Conservation (phyloP, 2,888 invertebrate species). For the Drosophila prostipennis region DNA sequence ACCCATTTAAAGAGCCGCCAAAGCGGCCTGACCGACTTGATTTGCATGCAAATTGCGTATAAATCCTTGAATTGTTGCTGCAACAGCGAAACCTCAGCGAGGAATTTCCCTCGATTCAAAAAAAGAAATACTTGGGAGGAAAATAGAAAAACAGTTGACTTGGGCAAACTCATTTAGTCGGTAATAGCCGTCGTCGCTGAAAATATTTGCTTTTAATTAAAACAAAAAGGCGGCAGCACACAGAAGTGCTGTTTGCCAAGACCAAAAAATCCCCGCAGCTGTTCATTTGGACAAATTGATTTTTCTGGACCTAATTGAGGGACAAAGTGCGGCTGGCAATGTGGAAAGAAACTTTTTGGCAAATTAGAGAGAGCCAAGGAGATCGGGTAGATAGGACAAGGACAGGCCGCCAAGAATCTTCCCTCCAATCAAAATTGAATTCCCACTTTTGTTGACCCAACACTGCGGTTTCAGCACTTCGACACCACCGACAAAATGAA, state of each 20-base stretch:
- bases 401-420: slow-evolving; percentile 16
- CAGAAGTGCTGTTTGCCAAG: slow-evolving; percentile 10
- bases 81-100: neutral
- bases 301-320: slow-evolving; percentile 22
- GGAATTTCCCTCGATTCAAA: slow-evolving; percentile 11
- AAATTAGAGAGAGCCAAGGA: slow-evolving; percentile 5
- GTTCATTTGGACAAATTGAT: slow-evolving; percentile 22
- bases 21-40: slow-evolving; percentile 34
- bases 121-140: neutral
- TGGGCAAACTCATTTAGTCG: slow-evolving; percentile 29
- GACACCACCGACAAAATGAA: slow-evolving; percentile 10
- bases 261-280: slow-evolving; percentile 20
- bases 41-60: slow-evolving; percentile 71
- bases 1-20: neutral
- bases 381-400: slow-evolving; percentile 2
- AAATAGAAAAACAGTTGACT: slow-evolving; percentile 8
- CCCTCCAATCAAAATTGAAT: slow-evolving; percentile 39
- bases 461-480: slow-evolving; percentile 31
- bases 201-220: slow-evolving; percentile 64
- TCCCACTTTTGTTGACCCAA: slow-evolving; percentile 18
- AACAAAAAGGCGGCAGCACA: slow-evolving; percentile 16
- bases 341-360: slow-evolving; percentile 14
- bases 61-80: slow-evolving; percentile 60
- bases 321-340: slow-evolving; percentile 19
- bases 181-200: slow-evolving; percentile 23